These are phyloP conservation scores for Aleiodes sp. DNA, from an alignment of 1,140 invertebrate species.

Conservation along the genomic window DNA sequence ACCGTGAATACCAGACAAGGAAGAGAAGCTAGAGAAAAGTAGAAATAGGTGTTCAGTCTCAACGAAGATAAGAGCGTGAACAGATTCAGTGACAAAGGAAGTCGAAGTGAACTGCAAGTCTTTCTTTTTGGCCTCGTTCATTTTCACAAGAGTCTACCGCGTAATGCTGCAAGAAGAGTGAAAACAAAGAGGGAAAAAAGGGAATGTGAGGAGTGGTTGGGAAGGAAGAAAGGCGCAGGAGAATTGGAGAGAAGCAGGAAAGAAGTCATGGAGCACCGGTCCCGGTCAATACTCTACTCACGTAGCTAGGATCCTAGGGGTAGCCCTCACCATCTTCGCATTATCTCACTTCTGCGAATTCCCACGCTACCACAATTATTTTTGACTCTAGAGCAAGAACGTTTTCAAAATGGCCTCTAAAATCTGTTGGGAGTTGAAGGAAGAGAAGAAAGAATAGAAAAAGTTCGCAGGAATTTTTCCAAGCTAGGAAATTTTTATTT, in stretches of 20 bases:
- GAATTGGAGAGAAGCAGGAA: neutral
- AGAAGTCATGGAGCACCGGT: constrained; percentile 18
- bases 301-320: constrained; percentile 48
- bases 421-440: constrained; percentile 16
- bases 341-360: neutral
- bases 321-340: neutral
- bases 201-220: no score
- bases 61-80: constrained; percentile 8
- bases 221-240: constrained; percentile 19
- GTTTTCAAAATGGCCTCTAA: neutral
- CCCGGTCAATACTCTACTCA: constrained; percentile 52
- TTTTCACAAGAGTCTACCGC: constrained; percentile 25
- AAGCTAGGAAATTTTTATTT: no score
- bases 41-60: neutral
- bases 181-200: constrained; percentile 2
- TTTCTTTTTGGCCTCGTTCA: constrained; percentile 8
- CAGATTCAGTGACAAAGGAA: constrained; percentile 26
- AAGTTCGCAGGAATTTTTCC: neutral
- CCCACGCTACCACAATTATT: constrained; percentile 51
- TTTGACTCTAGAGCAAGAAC: constrained; percentile 46
- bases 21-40: no score
- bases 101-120: constrained; percentile 21
- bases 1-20: constrained; percentile 5
- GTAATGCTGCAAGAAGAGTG: neutral
- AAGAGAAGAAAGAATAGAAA: neutral